Evolutionary conservation across 2,888 invertebrate species (phyloP).

Genomic region (Stenoptilia bipunctidactyla): DNA sequence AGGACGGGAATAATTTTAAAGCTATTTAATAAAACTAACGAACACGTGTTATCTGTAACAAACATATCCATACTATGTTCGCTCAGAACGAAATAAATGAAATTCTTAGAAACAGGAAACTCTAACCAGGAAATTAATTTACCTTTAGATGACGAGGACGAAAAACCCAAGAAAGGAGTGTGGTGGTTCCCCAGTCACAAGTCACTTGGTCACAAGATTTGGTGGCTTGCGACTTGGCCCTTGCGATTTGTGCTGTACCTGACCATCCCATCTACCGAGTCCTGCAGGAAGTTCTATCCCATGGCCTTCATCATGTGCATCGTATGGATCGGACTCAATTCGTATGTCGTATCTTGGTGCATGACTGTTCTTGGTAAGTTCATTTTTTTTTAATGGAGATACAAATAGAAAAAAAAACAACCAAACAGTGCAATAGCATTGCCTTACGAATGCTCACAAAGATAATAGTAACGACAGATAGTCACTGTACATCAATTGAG

Average conservation of each 20-base stretch:
- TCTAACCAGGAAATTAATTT: background rate
- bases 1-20: too few species aligned
- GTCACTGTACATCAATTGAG: too few species aligned
- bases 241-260: conserved; percentile 74
- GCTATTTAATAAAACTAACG: too few species aligned
- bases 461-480: too few species aligned
- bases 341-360: conserved; percentile 94
- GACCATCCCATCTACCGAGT: conserved; percentile 79
- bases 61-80: too few species aligned
- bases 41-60: too few species aligned
- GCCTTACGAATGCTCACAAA: too few species aligned
- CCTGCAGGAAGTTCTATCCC: conserved; percentile 75
- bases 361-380: conserved; percentile 84
- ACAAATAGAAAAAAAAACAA: too few species aligned
- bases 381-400: too few species aligned
- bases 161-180: conserved; percentile 37
- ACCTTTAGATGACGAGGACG: conserved; percentile 16
- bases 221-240: conserved; percentile 83
- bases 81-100: too few species aligned
- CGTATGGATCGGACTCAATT: conserved; percentile 85
- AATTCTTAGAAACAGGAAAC: background rate
- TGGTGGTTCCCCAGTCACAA: conserved; percentile 53
- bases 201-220: conserved; percentile 39
- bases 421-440: too few species aligned
- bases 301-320: conserved; percentile 89